Conservation (phyloP, 2,797 vertebrate species). For the Acridotheres tristis region DNA sequence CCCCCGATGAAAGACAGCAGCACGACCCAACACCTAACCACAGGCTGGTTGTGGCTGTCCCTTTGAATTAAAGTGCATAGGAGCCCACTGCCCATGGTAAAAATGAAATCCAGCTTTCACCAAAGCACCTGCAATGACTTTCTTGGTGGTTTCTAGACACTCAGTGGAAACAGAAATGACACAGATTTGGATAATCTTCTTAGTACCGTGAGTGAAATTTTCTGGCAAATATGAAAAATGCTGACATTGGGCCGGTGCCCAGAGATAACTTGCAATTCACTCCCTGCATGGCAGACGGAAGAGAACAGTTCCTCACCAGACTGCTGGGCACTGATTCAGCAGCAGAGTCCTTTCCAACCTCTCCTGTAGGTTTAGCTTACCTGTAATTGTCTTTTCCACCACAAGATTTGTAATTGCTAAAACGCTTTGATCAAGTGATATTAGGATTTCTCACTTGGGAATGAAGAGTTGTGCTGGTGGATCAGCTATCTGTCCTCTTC, state of each 20-base stretch:
- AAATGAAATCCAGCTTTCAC: neutral
- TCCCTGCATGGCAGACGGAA: neutral
- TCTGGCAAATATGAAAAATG: neutral
- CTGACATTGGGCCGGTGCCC: neutral
- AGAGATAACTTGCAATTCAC: neutral
- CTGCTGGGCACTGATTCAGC: neutral
- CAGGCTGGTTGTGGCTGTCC: neutral
- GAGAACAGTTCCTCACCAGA: neutral
- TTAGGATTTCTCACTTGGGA: neutral
- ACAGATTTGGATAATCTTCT: neutral
- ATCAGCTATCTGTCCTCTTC: neutral
- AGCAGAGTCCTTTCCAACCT: neutral
- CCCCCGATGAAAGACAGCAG: neutral
- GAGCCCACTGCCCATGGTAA: neutral
- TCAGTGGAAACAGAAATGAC: neutral
- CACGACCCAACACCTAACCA: neutral
- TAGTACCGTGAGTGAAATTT: neutral
- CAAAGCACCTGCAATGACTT: neutral
- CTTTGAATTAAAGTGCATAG: neutral
- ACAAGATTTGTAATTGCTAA: neutral
- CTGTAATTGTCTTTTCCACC: neutral
- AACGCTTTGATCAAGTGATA: neutral
- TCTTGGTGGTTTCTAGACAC: neutral
- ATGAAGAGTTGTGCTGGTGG: neutral
- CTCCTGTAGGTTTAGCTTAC: neutral